Conservation (phyloP, 1,140 invertebrate genomes). For the Diuraphis noxia region DNA sequence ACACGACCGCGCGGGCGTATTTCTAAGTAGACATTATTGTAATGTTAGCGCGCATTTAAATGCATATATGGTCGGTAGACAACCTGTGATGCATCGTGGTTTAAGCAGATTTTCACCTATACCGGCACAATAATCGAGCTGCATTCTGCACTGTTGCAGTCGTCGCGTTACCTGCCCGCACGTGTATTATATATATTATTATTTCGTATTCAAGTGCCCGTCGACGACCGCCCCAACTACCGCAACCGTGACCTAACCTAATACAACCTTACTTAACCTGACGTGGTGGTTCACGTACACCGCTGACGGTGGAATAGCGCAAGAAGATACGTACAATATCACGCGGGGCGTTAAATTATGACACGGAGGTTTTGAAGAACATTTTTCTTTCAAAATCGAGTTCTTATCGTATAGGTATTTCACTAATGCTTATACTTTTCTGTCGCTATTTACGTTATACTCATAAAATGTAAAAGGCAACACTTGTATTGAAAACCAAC, state of each 20-base stretch:
- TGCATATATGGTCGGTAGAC: neutral
- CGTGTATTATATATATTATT: neutral
- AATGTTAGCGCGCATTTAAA: neutral
- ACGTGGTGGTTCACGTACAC: neutral
- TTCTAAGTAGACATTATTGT: neutral
- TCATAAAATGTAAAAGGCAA: no score
- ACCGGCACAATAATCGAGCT: neutral
- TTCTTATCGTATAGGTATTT: no score
- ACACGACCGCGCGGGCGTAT: neutral
- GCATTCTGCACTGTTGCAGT: neutral
- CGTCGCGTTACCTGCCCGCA: neutral
- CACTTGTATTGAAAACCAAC: no score
- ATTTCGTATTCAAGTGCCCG: neutral
- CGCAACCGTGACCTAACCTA: neutral
- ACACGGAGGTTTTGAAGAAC: neutral
- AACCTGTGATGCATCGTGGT: neutral
- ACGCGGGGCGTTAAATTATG: neutral
- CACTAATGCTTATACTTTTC: no score
- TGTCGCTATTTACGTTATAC: no score
- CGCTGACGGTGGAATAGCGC: neutral
- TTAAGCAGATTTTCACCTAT: slow-evolving; percentile 20
- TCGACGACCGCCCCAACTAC: neutral
- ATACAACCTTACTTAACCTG: neutral
- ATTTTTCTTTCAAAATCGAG: neutral
- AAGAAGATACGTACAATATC: neutral